Base-by-base conservation (phyloP, 30 jellyfish, hydroid and myxozoan genomes). In the Chrysaora quinquecirrha region DNA sequence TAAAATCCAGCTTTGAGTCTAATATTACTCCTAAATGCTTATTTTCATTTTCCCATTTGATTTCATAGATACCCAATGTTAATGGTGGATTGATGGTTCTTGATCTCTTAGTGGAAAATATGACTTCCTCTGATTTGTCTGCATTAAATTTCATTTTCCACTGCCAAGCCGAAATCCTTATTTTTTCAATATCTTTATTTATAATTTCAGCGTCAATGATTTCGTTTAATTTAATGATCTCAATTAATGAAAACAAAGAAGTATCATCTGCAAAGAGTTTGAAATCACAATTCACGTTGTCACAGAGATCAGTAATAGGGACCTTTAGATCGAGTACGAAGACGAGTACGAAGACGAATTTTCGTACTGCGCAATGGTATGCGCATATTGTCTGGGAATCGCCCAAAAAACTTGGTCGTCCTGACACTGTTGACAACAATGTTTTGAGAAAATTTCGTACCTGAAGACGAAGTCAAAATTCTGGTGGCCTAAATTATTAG, bases 251-350 rank as follows among this genome's bases (percentile, higher is more conserved):
- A 47, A 78, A 78, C 3, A 78, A 43, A 34, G 72, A 62, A 60
- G 89, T 78, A 64, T 78, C 89, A 64, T 78, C 82, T 31, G 82
- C 80, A 64, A 78, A 14, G 63, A 78, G 73, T 38, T 60, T 62
- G 1, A 63, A 72, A 65, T 78, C 63, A 48, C 82, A 78, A 60
- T 34, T 78, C 56, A 78, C 31, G 81, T 49, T 65, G 29, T 20
- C 73, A 38, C 73, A 28, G 20, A 78, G 68, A 58, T 76, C 78
- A 43, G 52, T 54, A 29, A 76, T 76, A 34, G n/a, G n/a, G n/a
- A n/a, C n/a, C n/a, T n/a, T n/a, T n/a, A n/a, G n/a, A n/a, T n/a
- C n/a, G n/a, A n/a, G n/a, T n/a, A n/a, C n/a, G n/a, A n/a, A n/a
- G n/a, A n/a, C n/a, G n/a, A n/a, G n/a, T n/a, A n/a, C n/a, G n/a